phyloP scores from a whole-genome alignment of 1,140 invertebrate genomes.

The Pentalonia nigronervosa region DNA sequence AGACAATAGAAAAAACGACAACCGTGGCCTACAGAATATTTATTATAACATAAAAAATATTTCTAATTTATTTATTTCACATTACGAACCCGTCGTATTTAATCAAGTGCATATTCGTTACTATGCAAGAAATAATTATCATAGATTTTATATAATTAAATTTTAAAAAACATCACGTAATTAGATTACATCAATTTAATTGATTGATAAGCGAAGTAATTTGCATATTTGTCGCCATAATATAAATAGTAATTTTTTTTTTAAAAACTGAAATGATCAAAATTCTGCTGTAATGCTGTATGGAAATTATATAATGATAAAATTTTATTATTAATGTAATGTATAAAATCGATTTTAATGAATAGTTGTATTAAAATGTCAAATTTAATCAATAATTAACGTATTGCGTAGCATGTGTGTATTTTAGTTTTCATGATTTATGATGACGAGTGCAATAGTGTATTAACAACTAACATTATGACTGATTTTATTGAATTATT shows the following conservation, averaged over 20 bases:
- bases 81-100: neutral
- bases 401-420: neutral
- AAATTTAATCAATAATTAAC: neutral
- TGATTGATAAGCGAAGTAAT: neutral
- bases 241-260: neutral
- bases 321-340: neutral
- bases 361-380: neutral
- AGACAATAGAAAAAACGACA: neutral
- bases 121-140: neutral
- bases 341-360: neutral
- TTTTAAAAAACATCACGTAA: neutral
- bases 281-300: neutral
- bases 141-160: neutral
- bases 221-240: neutral
- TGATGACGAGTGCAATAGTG: neutral
- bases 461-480: neutral
- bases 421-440: neutral
- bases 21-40: neutral
- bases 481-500: neutral
- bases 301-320: neutral
- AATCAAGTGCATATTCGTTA: neutral
- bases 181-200: neutral
- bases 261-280: neutral
- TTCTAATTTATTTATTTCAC: neutral
- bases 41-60: neutral